Base-by-base conservation (phyloP, 2,113 vertebrate species). In the Tragulus kanchil region DNA sequence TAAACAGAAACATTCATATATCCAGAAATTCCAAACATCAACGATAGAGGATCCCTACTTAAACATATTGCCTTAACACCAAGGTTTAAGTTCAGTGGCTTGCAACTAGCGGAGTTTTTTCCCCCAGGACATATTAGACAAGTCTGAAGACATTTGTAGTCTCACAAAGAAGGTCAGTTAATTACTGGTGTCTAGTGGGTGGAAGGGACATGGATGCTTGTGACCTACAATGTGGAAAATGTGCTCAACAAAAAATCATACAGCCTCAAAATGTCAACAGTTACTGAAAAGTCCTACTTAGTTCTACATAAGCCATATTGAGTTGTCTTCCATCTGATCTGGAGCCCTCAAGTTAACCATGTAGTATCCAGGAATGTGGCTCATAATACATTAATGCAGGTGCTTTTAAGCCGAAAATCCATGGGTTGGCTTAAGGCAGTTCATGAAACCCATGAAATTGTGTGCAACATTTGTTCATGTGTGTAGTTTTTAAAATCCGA, bases 391-490 rank as follows among this genome's bases (percentile, higher is more conserved):
- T 88, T 92, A 71, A 75, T 58, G 14, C 26, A 92, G 84, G 28
- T 84, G 67, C 90, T 95, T 92, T 93, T 97, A 95, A 96, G n/a
- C 54, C 26, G 87, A 82, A 97, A n/a, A 82, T 71, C 54, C 73
- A 90, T 86, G 78, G 89, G 83, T 15, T 93, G 36, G 86, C 86
- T 97, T 95, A 92, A 95, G 85, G 90, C 79, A 90, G 15, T 95
- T 85, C 73, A 89, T 86, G 84, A 97, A 97, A 84, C 9, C 78
- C 73, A 84, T 95, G 73, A 97, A 97, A 96, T 96, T 73, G 81
- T 95, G 97, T 95, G 96, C 84, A 97, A 94, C 96, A 96, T 97
- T 97, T 95, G 77, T 96, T 97, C 96, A 78, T 78, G 82, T 97
- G 87, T 95, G 59, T 19, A 78, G 58, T 77, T 94, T 93, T 97